Percentiles rank a stretch among this genome's conserved stretches.
phyloP scores from a whole-genome alignment of 2,113 vertebrate species.

The Tachysurus vachellii region DNA sequence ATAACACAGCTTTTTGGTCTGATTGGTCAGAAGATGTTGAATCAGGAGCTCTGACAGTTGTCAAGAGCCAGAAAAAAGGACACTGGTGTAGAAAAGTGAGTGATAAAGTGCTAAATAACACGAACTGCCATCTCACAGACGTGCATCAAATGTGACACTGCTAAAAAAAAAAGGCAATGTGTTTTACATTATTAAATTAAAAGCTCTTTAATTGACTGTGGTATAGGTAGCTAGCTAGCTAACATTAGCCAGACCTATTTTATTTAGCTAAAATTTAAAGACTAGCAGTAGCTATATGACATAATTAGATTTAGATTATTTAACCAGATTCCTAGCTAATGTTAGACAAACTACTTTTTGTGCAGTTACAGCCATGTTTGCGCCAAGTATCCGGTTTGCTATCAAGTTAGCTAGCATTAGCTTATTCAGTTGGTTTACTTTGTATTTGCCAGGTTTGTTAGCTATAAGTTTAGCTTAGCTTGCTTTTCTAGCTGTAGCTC shows the following conservation, averaged over 20 bases:
- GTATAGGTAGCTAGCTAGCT: background rate
- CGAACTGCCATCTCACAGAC: background rate
- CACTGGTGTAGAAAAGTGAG: background rate
- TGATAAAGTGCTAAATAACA: background rate
- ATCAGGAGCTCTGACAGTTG: background rate
- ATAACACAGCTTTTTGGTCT: background rate
- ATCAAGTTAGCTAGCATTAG: background rate
- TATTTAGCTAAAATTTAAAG: background rate
- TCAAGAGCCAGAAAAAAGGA: background rate
- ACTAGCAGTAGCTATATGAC: background rate
- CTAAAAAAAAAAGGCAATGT: background rate
- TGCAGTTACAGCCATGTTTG: background rate
- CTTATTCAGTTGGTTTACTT: background rate
- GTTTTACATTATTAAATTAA: too few species aligned
- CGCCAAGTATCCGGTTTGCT: background rate
- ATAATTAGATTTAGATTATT: background rate
- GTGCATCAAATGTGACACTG: background rate
- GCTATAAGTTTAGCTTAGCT: background rate
- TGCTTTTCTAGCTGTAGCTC: background rate
- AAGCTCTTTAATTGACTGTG: too few species aligned
- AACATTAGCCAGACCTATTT: background rate
- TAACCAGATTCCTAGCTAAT: background rate
- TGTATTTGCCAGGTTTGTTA: background rate
- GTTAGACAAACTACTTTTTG: background rate
- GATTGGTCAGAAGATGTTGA: background rate